Percentiles rank a stretch among this genome's conserved stretches.
Conservation (phyloP, 2,888 invertebrate genomes). For the Macaria notata region DNA sequence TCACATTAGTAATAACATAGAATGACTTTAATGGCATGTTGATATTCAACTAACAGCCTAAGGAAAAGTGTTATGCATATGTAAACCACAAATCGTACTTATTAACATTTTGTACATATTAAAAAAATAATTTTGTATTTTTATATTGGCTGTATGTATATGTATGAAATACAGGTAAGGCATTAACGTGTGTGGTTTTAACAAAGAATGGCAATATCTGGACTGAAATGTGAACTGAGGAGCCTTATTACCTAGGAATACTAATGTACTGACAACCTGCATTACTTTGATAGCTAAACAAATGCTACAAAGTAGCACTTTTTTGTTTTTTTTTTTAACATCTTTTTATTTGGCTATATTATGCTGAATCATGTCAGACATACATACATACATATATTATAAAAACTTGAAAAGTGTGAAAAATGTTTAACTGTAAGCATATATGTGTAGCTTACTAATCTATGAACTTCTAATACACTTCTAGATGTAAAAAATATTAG, state of each 20-base stretch:
- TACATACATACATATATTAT: no score
- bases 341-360: neutral
- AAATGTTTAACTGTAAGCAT: no score
- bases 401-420: no score
- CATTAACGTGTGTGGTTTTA: neutral
- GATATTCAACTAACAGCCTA: neutral
- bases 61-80: neutral
- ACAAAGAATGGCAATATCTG: constrained; percentile 1
- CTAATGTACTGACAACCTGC: neutral
- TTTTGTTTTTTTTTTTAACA: constrained; percentile 12
- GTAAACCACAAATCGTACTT: constrained; percentile 10
- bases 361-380: no score
- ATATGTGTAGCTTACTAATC: no score
- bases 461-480: no score
- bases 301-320: constrained; percentile 1
- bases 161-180: constrained; percentile 7
- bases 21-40: neutral
- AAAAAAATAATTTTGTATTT: constrained; percentile 25
- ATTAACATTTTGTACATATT: constrained; percentile 28
- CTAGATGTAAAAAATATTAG: no score
- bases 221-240: neutral
- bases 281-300: neutral
- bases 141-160: constrained; percentile 16
- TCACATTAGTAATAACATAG: neutral
- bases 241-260: constrained; percentile 4